Percentiles rank a stretch among this genome's conserved stretches.
Evolutionary conservation across 2,888 invertebrate species (phyloP).

Genomic region (Dryobotodes eremita): DNA sequence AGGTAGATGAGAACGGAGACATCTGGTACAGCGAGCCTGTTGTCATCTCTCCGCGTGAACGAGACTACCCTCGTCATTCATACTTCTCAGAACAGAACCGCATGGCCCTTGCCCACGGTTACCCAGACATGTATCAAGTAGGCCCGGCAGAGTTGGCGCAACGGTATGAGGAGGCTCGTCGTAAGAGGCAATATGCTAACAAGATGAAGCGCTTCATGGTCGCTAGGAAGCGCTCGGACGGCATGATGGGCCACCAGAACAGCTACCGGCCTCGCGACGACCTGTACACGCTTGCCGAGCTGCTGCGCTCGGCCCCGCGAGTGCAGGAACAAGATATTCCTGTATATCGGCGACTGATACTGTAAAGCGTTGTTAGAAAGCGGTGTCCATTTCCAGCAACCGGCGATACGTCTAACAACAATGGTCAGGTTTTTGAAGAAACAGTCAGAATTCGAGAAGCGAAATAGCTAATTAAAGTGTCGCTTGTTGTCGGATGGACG

Average conservation of each 20-base stretch:
- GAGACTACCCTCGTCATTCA: conserved; percentile 85
- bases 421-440: conserved; percentile 30
- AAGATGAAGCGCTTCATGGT: conserved; percentile 92
- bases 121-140: conserved; percentile 86
- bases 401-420: conserved; percentile 59
- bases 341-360: conserved; percentile 91
- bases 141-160: conserved; percentile 86
- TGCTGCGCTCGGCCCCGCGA: conserved; percentile 89
- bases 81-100: conserved; percentile 89
- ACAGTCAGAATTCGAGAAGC: conserved; percentile 21
- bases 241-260: conserved; percentile 82
- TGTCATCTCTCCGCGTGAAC: conserved; percentile 85
- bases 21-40: conserved; percentile 91
- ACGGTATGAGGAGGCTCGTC: conserved; percentile 87
- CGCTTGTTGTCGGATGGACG: conserved; percentile 72
- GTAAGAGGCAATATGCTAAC: conserved; percentile 88
- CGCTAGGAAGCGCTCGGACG: conserved; percentile 89
- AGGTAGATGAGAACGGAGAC: conserved; percentile 89
- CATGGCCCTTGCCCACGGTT: conserved; percentile 83
- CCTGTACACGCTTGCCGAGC: conserved; percentile 91
- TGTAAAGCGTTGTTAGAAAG: conserved; percentile 82
- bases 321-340: conserved; percentile 91
- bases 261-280: conserved; percentile 90
- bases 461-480: conserved; percentile 57
- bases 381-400: conserved; percentile 74